These are phyloP conservation scores for Hirtodrosophila cameraria DNA, from an alignment of 2,888 invertebrate species.

Conservation along the genomic window DNA sequence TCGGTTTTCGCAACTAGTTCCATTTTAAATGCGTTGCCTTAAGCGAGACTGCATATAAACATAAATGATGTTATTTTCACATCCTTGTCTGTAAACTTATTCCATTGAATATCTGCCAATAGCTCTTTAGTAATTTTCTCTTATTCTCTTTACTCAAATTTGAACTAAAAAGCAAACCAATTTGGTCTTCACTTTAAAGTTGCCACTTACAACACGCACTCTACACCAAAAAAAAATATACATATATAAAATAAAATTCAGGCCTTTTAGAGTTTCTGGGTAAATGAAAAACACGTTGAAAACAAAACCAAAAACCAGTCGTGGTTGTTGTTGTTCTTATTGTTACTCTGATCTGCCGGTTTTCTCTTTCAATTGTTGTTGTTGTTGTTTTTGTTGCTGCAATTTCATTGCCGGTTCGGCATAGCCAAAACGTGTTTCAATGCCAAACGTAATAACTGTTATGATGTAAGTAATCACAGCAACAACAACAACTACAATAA, in stretches of 20 bases:
- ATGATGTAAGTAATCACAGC: slow-evolving; percentile 70
- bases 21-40: no score
- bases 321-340: slow-evolving; percentile 30
- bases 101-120: no score
- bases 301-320: slow-evolving; percentile 37
- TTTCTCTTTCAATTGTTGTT: slow-evolving; percentile 54
- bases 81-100: no score
- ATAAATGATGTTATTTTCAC: no score
- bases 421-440: slow-evolving; percentile 74
- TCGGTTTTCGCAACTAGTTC: no score
- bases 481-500: slow-evolving; percentile 19
- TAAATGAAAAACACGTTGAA: slow-evolving; percentile 22
- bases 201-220: slow-evolving; percentile 28
- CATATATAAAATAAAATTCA: no score
- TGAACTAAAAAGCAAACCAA: background rate
- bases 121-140: background rate
- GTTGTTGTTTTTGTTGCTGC: slow-evolving; percentile 46
- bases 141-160: background rate
- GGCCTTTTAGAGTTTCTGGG: slow-evolving; percentile 31
- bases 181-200: background rate
- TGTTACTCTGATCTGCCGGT: slow-evolving; percentile 40
- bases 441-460: slow-evolving; percentile 80
- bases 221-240: no score
- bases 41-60: no score
- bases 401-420: slow-evolving; percentile 75